Base-by-base conservation (phyloP, 2,113 vertebrate genomes). In the Erythrocercus mccallii region DNA sequence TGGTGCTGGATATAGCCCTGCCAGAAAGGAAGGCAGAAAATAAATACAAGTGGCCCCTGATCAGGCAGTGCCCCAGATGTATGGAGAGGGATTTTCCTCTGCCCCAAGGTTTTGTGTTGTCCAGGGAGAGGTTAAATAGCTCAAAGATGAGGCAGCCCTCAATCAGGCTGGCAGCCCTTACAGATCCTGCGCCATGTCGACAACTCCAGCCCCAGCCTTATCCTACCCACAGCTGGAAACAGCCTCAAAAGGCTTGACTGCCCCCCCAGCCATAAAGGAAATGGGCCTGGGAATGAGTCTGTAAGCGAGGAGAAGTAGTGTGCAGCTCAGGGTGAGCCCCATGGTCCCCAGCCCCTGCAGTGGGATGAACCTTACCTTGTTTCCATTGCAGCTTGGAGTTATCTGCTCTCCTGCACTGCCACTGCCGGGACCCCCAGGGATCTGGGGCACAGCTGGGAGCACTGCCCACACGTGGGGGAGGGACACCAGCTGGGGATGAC, bases 341-440 rank as follows among this genome's bases (percentile, higher is more conserved):
- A 4, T 42, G 50, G 50, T 38, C 16, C 20, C 44, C 61, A 64
- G 47, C 5, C 50, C 58, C 70, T 60, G 53, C 25, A 45, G 37
- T 6, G 65, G 56, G 47, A 58, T 23, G 0, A 40, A 69, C 31
- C 24, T 65, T 40, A 38, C 40, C 25, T 70, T 31, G 35, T 66
- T 45, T 21, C 42, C 21, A 5, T 0, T 20, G 57, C 53, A 70
- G 11, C 0, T 7, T 5, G 88, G 57, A 11, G 38, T 64, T 15
- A 38, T 38, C 21, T 1, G 1, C 28, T 13, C 5, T 45, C 57
- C 71, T 21, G 57, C 5, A 1, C 33, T n/a, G 70, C 23, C 42
- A 5, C n/a, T 1, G 4, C 38, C 0, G 1, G 65, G 51, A 62
- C 4, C 12, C 5, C 3, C 15, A 25, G 58, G 40, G 37, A 31